Conservation (phyloP, 2,113 vertebrate genomes). For the Hippotragus niger region DNA sequence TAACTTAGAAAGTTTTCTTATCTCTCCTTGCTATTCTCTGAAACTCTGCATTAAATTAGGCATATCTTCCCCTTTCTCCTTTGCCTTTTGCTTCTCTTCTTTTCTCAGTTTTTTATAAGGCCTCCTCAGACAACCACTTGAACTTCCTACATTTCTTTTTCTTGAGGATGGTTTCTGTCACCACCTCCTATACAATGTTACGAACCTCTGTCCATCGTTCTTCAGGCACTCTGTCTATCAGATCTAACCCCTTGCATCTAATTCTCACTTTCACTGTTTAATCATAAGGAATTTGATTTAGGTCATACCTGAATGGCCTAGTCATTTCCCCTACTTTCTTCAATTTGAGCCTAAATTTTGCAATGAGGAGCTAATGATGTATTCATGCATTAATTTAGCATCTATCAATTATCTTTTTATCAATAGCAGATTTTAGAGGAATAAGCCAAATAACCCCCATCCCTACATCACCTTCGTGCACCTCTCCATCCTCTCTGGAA, state of each 20-base stretch:
- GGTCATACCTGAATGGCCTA: neutral
- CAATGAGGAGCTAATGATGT: neutral
- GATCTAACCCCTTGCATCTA: neutral
- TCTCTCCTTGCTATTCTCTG: neutral
- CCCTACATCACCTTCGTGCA: neutral
- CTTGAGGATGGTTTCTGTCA: neutral
- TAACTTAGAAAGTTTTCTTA: neutral
- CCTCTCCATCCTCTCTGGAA: neutral
- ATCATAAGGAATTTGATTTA: neutral
- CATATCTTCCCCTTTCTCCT: neutral
- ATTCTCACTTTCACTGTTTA: neutral
- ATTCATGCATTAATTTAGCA: neutral
- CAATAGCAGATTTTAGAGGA: neutral
- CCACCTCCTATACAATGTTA: neutral
- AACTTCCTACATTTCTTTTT: neutral
- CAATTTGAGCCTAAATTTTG: neutral
- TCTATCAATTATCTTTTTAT: neutral
- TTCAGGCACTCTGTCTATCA: neutral
- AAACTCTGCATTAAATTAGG: neutral
- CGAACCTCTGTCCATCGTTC: neutral
- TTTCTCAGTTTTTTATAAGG: neutral
- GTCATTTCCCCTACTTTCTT: neutral
- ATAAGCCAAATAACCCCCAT: neutral
- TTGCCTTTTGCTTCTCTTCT: neutral
- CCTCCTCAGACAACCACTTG: neutral